phyloP scores from a whole-genome alignment of 2,888 invertebrate species.

The Xestia c-nigrum region DNA sequence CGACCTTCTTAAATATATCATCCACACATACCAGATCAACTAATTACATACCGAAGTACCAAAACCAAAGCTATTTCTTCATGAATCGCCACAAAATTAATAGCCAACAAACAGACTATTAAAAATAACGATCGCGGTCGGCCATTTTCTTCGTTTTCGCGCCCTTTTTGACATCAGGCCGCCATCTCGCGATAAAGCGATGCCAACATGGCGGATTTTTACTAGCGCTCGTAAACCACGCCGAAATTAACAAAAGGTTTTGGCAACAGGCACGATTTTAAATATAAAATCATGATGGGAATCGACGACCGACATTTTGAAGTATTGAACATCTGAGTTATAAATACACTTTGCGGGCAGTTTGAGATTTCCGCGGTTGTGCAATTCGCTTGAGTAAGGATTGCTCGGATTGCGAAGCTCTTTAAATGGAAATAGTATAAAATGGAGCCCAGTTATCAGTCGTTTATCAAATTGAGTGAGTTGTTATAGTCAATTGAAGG shows the following conservation, averaged over 20 bases:
- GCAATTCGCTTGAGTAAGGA: conserved; percentile 36
- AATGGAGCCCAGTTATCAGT: conserved; percentile 39
- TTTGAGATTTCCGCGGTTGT: conserved; percentile 45
- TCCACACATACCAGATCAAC: conserved; percentile 16
- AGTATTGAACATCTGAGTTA: conserved; percentile 60
- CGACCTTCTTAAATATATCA: not conserved
- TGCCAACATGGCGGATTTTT: conserved; percentile 83
- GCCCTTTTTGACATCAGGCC: conserved; percentile 77
- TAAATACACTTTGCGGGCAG: conserved; percentile 55
- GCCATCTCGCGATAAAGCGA: conserved; percentile 80
- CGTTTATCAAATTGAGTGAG: conserved; percentile 51
- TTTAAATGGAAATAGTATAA: conserved; percentile 46
- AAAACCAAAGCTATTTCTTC: conserved; percentile 51
- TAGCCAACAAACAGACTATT: conserved; percentile 74
- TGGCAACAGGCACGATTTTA: conserved; percentile 86
- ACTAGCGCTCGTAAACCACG: conserved; percentile 83
- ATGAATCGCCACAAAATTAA: conserved; percentile 69
- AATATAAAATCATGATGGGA: conserved; percentile 84
- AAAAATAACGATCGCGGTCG: conserved; percentile 74
- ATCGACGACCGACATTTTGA: conserved; percentile 69
- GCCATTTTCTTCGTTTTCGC: conserved; percentile 76
- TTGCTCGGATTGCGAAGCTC: conserved; percentile 15
- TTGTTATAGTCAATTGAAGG: conserved; percentile 53
- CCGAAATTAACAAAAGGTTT: conserved; percentile 87
- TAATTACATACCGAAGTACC: conserved; percentile 29